Evolutionary conservation across 2,113 vertebrate genomes (phyloP).

Genomic region (Psammodynastes pulverulentus): DNA sequence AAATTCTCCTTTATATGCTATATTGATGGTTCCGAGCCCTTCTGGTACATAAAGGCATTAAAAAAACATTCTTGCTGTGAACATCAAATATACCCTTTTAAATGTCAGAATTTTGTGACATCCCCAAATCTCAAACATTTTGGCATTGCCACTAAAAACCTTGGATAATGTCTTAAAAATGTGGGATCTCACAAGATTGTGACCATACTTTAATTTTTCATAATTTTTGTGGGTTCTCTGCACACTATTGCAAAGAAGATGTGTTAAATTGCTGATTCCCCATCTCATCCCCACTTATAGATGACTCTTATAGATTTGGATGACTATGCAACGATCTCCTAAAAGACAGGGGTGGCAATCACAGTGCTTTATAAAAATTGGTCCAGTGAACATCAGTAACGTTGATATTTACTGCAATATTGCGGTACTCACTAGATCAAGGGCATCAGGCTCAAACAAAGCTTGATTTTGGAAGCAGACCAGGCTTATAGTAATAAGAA

Average conservation of each 20-base stretch:
- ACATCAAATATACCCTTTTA: background rate
- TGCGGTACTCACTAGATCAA: background rate
- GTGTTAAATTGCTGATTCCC: background rate
- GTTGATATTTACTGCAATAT: background rate
- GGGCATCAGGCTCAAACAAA: background rate
- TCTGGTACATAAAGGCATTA: background rate
- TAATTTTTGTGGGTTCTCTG: background rate
- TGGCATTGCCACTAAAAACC: background rate
- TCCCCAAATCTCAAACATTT: background rate
- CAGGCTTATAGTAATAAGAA: background rate
- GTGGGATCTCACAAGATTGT: background rate
- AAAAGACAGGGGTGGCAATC: background rate
- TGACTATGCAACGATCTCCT: background rate
- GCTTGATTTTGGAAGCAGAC: background rate
- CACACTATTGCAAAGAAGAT: background rate
- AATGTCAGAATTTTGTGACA: background rate
- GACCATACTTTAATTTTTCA: background rate
- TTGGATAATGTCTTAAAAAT: background rate
- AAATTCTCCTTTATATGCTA: background rate
- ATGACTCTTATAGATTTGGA: background rate
- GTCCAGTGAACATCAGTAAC: background rate
- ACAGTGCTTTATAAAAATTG: background rate
- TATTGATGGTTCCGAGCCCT: background rate
- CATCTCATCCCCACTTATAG: background rate
- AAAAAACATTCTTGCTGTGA: background rate